Base-by-base conservation (phyloP, 2,797 vertebrate genomes). In the Coccyzus lansbergi region DNA sequence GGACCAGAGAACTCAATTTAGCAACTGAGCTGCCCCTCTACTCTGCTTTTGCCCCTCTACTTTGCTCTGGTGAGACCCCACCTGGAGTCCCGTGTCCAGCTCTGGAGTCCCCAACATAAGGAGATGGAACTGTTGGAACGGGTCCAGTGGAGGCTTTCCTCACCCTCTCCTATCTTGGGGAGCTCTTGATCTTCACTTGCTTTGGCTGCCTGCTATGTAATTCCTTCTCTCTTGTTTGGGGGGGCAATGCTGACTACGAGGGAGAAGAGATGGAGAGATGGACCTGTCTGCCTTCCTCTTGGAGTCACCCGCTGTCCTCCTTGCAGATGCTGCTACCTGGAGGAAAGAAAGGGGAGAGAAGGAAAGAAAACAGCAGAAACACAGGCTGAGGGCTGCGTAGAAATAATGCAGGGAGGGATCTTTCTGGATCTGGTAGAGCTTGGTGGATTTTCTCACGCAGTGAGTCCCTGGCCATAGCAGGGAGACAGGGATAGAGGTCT, bases 171-270 rank as follows among this genome's bases (percentile, higher is more conserved):
- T 25, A 10, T 40, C 36, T 12, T 24, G 33, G 28, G 42, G 29
- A 67, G 6, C 25, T 8, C 58, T n/a, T 0, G 0, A 4, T 36
- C 48, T 46, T 58, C 29, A 7, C 42, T 33, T 67, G 15, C 0
- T 24, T 12, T 34, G 52, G 18, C 56, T 72, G 29, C 46, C 42
- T 31, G 15, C 26, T 65, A 1, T 18, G 0, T 21, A 60, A 40
- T 34, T 59, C 51, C n/a, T 51, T 7, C 12, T 3, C 24, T 22
- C n/a, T 13, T 8, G 18, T 18, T 9, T 3, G 16, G 9, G 40
- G 25, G 18, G 36, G 16, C 17, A 48, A 62, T 48, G 15, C 19
- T 21, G 62, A 4, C 15, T 28, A 16, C 44, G n/a, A 8, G 18
- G 34, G 12, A 60, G 42, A 28, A 48, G 48, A 44, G 44, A 15